Percentiles rank a stretch among this genome's conserved stretches.
These are phyloP conservation scores for Rhagophthalmus giganteus DNA, from an alignment of 2,888 invertebrate genomes.

Conservation along the genomic window DNA sequence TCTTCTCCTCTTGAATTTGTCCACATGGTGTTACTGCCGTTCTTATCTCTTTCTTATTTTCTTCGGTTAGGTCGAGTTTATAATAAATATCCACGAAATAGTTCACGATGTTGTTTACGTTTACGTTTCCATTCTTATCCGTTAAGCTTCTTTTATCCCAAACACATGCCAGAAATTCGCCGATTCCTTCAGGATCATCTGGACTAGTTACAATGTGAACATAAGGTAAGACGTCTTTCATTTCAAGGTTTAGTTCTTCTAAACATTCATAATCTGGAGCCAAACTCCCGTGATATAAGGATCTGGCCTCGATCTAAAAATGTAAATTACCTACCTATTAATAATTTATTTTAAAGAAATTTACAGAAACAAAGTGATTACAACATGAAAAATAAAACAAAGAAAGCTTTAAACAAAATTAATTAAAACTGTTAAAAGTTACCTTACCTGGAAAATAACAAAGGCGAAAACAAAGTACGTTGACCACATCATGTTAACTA, in stretches of 20 bases:
- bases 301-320: neutral
- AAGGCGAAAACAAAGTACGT: too few relatives aligned
- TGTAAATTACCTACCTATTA: too few relatives aligned
- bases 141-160: neutral
- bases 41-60: neutral
- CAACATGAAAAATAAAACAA: too few relatives aligned
- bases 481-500: too few relatives aligned
- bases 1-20: neutral
- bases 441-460: too few relatives aligned
- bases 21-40: neutral
- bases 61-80: neutral
- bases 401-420: too few relatives aligned
- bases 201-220: neutral
- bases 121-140: neutral
- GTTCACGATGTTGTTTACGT: neutral
- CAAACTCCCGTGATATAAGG: neutral
- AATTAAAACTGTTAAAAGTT: too few relatives aligned
- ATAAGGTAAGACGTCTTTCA: neutral
- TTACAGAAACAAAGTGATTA: too few relatives aligned
- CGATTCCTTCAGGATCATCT: neutral
- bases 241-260: neutral
- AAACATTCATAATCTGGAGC: neutral
- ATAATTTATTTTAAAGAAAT: too few relatives aligned
- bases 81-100: neutral
- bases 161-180: neutral